A percentile compares a stretch with the other conserved stretches of the same genome.
These are phyloP conservation scores for Cisticola juncidis DNA, from an alignment of 2,113 vertebrate genomes.

Conservation along the genomic window DNA sequence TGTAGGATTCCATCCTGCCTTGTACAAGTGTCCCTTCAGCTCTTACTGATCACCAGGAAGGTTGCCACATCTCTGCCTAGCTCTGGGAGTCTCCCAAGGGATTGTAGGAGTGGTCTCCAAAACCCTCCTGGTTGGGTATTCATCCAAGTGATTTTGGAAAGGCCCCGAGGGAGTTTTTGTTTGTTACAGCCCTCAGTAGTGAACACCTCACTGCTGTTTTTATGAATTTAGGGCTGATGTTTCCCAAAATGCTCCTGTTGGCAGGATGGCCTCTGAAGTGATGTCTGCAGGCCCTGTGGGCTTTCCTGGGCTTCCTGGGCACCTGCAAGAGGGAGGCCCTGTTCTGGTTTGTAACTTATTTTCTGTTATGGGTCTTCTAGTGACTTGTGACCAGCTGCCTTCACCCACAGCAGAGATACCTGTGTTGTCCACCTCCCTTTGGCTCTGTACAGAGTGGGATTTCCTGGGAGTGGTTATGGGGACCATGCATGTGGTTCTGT, in stretches of 20 bases:
- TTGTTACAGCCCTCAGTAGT: neutral
- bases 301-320: neutral
- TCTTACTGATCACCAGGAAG: neutral
- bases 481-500: neutral
- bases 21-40: neutral
- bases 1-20: neutral
- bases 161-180: neutral
- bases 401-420: neutral
- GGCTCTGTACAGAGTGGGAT: neutral
- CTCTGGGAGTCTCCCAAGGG: neutral
- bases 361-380: neutral
- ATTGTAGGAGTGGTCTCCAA: neutral
- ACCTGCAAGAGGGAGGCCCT: neutral
- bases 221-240: neutral
- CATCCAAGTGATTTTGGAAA: neutral
- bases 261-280: neutral
- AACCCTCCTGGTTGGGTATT: neutral
- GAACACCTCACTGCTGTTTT: neutral
- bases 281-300: accelerated
- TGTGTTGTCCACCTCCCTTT: neutral
- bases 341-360: neutral
- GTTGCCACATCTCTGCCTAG: neutral
- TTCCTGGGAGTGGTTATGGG: neutral
- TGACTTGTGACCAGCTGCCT: neutral
- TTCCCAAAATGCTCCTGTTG: neutral